Evolutionary conservation across 2,113 vertebrate genomes (phyloP), one percentile per base, ranked within the genome.

Genomic region (Natator depressus): DNA sequence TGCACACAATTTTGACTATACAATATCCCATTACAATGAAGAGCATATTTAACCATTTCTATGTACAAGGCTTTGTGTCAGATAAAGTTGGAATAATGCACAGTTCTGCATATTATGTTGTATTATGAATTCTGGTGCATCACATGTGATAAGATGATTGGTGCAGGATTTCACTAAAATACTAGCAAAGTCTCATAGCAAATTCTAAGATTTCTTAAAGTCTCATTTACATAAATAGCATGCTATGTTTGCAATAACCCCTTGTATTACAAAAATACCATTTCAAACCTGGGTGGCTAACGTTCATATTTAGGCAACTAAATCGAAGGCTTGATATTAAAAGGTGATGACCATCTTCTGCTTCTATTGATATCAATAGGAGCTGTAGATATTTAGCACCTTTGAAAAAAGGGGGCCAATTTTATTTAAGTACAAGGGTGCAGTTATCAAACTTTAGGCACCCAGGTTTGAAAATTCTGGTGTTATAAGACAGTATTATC

Each of bases 21-120:
- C 53, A 16, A 5, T 72, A 6, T 5, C n/a, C 24, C 6, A 2
- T 14, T 0, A 5, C 1, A 14, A 54, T 2, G 51, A 80, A 14
- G 46, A 87, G 0, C 0, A 59, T 38, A 65, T 69, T 90, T 42
- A 35, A 38, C 55, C 47, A 78, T 84, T 54, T 29, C 42, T 31
- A 42, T 88, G 35, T 25, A 80, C 16, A 38, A 29, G 0, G 7
- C 31, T 29, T 29, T 1, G 24, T 6, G 87, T 35, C 81, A 6
- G 38, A 1, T 8, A 2, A 8, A 54, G 5, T 1, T 62, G 5
- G 29, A 16, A 3, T 1, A 8, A 54, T 47, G 65, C 8, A 51
- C 29, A 17, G 79, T 65, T 2, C 79, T 4, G 27, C 8, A 16
- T 47, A 6, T 29, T 54, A 80, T 4, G 25, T 82, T 62, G 25